These are phyloP conservation scores for Protodeltote pygarga DNA, from an alignment of 2,888 invertebrate species.

Conservation along the genomic window DNA sequence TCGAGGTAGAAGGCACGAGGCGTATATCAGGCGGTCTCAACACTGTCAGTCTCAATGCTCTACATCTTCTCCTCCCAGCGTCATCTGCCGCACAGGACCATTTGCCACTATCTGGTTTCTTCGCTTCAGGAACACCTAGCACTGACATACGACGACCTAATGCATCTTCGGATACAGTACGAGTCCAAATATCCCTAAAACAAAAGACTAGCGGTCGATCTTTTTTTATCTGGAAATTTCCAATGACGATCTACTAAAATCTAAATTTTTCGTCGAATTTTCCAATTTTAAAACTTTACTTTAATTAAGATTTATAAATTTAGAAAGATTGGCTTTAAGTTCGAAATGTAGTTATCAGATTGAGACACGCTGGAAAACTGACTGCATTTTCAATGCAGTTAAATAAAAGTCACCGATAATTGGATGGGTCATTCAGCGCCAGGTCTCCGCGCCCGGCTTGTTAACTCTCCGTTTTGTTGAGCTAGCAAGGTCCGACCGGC, in stretches of 20 bases:
- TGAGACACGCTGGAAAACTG: neutral
- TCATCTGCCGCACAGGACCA: conserved; percentile 93
- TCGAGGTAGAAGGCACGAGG: conserved; percentile 90
- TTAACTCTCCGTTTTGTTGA: neutral
- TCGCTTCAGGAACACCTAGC: conserved; percentile 90
- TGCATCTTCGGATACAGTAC: conserved; percentile 85
- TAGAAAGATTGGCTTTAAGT: too few species aligned
- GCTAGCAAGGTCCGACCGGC: too few species aligned
- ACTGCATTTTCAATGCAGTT: conserved; percentile 20
- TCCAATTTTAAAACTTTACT: too few species aligned
- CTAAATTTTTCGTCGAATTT: too few species aligned
- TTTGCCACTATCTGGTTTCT: conserved; percentile 90
- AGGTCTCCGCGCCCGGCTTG: conserved; percentile 9
- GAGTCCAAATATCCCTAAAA: conserved; percentile 89
- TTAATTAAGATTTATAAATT: too few species aligned
- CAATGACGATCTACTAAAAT: too few species aligned
- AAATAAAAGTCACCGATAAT: conserved; percentile 35
- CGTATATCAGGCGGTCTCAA: conserved; percentile 88
- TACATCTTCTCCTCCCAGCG: conserved; percentile 90
- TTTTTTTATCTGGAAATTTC: neutral
- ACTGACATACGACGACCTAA: conserved; percentile 88
- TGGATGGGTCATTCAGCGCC: conserved; percentile 26
- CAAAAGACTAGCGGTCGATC: neutral
- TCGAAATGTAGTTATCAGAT: neutral
- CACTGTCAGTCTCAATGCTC: conserved; percentile 88